Conservation (phyloP, 2,113 vertebrate species). For the Protobothrops flavoviridis region DNA sequence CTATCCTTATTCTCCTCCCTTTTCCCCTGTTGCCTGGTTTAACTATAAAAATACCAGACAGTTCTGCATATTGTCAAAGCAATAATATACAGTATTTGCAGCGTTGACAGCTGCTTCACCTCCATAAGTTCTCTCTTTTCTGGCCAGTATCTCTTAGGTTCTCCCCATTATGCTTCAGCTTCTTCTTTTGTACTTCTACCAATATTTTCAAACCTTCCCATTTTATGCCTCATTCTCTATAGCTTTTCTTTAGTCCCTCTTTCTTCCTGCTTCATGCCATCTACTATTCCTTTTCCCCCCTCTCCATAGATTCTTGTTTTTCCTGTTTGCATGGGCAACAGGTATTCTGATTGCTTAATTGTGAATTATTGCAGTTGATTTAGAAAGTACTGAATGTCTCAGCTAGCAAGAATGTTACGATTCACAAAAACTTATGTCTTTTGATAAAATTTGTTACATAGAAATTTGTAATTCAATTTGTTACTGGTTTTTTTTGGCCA, state of each 20-base stretch:
- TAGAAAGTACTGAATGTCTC: background rate
- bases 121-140: background rate
- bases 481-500: background rate
- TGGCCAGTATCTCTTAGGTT: background rate
- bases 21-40: no score
- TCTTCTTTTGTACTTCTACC: background rate
- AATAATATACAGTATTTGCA: no score
- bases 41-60: no score
- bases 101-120: background rate
- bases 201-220: background rate
- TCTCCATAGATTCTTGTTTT: background rate
- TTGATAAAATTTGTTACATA: background rate
- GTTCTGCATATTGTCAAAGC: no score
- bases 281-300: background rate
- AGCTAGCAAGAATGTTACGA: background rate
- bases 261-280: background rate
- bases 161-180: background rate
- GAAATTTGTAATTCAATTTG: background rate
- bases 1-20: no score
- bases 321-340: background rate
- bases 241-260: background rate
- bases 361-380: background rate
- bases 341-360: background rate
- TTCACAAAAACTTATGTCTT: background rate
- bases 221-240: background rate